Evolutionary conservation across 2,888 invertebrate species (phyloP).

Genomic region (Acleris holmiana): DNA sequence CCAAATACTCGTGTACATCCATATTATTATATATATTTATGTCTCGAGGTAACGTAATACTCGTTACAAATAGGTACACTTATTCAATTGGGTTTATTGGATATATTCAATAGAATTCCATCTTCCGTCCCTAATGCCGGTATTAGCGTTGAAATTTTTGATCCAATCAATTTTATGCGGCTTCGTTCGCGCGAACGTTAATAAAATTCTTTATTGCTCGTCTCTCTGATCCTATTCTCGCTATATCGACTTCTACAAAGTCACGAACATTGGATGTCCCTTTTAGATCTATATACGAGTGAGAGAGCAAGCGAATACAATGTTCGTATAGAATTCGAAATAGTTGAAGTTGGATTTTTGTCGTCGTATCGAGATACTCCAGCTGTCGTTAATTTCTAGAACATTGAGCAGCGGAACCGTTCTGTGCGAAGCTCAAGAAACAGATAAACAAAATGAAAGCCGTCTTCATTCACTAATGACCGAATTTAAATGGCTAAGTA

Average conservation of each 20-base stretch:
- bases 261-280: background rate
- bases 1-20: too few relatives aligned
- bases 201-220: slow-evolving; percentile 37
- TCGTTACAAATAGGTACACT: slow-evolving; percentile 15
- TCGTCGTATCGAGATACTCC: slow-evolving; percentile 24
- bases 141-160: slow-evolving; percentile 38
- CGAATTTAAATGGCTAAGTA: slow-evolving; percentile 1
- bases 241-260: background rate
- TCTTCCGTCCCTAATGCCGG: slow-evolving; percentile 30
- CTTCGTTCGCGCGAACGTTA: slow-evolving; percentile 37
- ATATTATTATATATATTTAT: background rate
- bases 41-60: slow-evolving; percentile 19
- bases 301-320: background rate
- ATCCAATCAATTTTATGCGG: slow-evolving; percentile 38
- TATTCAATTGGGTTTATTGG: slow-evolving; percentile 33
- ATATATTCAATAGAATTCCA: slow-evolving; percentile 34
- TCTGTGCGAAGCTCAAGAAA: slow-evolving; percentile 5
- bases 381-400: slow-evolving; percentile 37
- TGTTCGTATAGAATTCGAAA: background rate
- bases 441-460: slow-evolving; percentile 23
- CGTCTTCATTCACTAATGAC: slow-evolving; percentile 10
- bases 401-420: slow-evolving; percentile 27
- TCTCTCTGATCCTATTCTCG: slow-evolving; percentile 16
- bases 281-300: background rate
- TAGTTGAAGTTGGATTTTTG: background rate